Evolutionary conservation across 2,797 vertebrate species (phyloP), one percentile per base, ranked within the genome.

Genomic region (Lepidocolaptes lacrymiger): DNA sequence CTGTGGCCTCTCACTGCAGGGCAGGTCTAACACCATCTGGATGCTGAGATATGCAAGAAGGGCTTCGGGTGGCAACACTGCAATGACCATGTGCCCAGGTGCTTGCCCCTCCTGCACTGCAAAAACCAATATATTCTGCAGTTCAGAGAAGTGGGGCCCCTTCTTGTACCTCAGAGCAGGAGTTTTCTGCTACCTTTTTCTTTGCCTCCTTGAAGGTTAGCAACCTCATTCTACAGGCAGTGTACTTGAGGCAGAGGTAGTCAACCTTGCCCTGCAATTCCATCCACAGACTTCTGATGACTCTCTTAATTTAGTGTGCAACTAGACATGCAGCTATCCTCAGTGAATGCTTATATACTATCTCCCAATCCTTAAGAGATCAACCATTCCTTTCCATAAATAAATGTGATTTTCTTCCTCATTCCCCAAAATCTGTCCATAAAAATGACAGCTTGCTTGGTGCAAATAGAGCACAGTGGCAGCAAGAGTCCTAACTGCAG

Each of bases 1-100:
- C 36, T n/a, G 16, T 4, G 7, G 8, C n/a, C 44, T 30, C 30
- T 72, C 39, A n/a, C 9, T 46, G 23, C 21, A 41, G 46, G 9
- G 20, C 19, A 28, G 6, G 5, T 85, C 14, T 52, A 41, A 56
- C 10, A 39, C 9, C 1, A 0, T 41, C 23, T 1, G 3, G 30
- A 44, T 54, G 24, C 12, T 51, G n/a, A 14, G 43, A 19, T 19
- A 46, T 0, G 2, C 23, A 80, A 0, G 11, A 37, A 12, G 27
- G 20, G 9, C 22, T 77, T 79, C 1, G 0, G 24, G n/a, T 71
- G 67, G 68, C 27, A 63, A 9, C 32, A 37, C n/a, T 43, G 44
- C 36, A 55, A 7, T 7, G 18, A 41, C 10, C 2, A 1, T 3
- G 7, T 39, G 39, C n/a, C 27, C 44, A 79, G 44, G 24, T 2